Evolutionary conservation across 1,140 invertebrate genomes (phyloP), one percentile per base, ranked within the genome.

Genomic region (Macrobrachium nipponense): DNA sequence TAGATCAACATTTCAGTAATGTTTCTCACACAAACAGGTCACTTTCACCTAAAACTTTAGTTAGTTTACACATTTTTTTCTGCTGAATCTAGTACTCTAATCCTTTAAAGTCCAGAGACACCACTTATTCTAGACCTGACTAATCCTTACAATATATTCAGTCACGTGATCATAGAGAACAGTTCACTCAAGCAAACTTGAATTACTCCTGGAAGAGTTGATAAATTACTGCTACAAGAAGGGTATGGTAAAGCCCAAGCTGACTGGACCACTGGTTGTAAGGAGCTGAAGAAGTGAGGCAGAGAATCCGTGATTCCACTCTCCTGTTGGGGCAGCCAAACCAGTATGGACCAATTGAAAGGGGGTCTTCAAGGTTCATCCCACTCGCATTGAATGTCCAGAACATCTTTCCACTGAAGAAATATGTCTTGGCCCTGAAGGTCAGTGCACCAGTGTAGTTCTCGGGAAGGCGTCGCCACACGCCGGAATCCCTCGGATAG

Each of bases 311-410:
- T 15, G 70, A 20, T 5, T 43, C 3, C 10, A 43, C 59, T 18
- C 73, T 81, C 60, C 79, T 27, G 51, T 77, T 23, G 4, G 94
- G 92, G 90, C 96, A 97, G 44, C 94, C 94, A 95, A 97, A 96
- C 96, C 96, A 97, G 90, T 94, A 94, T 11, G 94, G 93, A 0
- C 95, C 95, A 0, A 96, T 96, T 0, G 93, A 91, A 79, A 95
- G 94, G 58, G 94, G 92, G 88, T 95, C 94, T 73, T 94, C 94
- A 0, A 97, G 95, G 86, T 93, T 92, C 97, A 98, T 98, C 80
- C 93, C 92, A 23, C 93, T 90, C 90, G 98, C 97, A 90, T 98
- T 95, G 91, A 98, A 99, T 91, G 97, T 95, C 96, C 97, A 98
- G 91, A 95, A 98, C 20, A 94, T 93, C 90, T 95, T 95, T 0